Conservation (phyloP, 2,888 invertebrate genomes). For the Polymixis lichenea region DNA sequence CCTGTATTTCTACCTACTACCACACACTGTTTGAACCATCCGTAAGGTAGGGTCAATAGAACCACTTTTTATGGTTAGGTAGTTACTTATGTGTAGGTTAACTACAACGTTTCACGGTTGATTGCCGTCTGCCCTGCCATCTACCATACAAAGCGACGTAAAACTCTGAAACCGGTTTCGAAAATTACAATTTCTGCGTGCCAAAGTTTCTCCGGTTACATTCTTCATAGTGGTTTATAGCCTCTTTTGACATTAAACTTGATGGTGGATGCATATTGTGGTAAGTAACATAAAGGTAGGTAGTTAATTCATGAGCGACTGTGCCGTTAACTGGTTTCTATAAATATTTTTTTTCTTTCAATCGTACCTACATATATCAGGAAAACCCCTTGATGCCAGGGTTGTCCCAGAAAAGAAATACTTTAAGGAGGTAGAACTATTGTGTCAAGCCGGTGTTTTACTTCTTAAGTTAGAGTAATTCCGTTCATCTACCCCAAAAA, state of each 20-base stretch:
- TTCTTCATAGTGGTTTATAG: too few species aligned
- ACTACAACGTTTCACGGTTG: neutral
- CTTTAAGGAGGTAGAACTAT: neutral
- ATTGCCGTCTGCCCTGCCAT: neutral
- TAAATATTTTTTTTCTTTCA: slow-evolving; percentile 8
- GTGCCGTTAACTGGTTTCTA: neutral
- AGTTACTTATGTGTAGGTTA: too few species aligned
- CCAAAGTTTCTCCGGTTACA: neutral
- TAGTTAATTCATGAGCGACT: neutral
- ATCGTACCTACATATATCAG: neutral
- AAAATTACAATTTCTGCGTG: neutral
- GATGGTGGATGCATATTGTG: neutral
- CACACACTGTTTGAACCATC: too few species aligned
- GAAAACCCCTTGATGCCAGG: slow-evolving; percentile 9
- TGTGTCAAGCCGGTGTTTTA: neutral
- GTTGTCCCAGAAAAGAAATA: slow-evolving; percentile 4
- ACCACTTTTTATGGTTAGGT: too few species aligned
- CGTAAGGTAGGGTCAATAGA: too few species aligned
- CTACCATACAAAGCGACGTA: neutral
- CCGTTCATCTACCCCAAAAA: too few species aligned
- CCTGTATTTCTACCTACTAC: too few species aligned
- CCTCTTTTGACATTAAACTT: neutral
- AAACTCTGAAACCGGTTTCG: neutral
- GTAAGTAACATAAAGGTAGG: too few species aligned
- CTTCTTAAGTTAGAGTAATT: too few species aligned